Evolutionary conservation across 2,797 vertebrate genomes (phyloP).

Genomic region (Enteromius anoplus): DNA sequence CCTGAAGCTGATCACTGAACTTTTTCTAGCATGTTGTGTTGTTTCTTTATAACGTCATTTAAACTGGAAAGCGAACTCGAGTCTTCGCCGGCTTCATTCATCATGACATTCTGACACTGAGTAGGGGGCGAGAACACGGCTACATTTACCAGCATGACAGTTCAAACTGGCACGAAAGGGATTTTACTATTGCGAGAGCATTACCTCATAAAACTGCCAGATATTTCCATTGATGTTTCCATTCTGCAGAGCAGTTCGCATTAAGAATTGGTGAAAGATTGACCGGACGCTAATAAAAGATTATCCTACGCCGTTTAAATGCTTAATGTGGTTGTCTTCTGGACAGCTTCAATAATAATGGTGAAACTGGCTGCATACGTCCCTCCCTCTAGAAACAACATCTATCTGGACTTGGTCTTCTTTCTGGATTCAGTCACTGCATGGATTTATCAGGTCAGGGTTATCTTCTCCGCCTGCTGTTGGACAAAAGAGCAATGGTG

Average conservation of each 20-base stretch:
- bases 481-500: constrained; percentile 46
- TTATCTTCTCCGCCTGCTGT: constrained; percentile 62
- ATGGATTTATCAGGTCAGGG: constrained; percentile 64
- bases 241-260: not conserved
- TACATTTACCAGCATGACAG: constrained; percentile 42
- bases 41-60: constrained; percentile 34
- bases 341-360: constrained; percentile 70
- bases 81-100: constrained; percentile 27
- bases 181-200: constrained; percentile 45
- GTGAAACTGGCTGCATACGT: constrained; percentile 66
- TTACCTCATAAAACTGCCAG: constrained; percentile 44
- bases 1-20: not conserved
- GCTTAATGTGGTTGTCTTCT: constrained; percentile 47
- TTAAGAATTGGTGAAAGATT: constrained; percentile 28
- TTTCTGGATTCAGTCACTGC: constrained; percentile 72
- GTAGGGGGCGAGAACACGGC: constrained; percentile 7
- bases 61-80: constrained; percentile 12
- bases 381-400: constrained; percentile 67
- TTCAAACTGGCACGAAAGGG: constrained; percentile 28
- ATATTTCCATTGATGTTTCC: constrained; percentile 37
- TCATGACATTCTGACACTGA: constrained; percentile 7
- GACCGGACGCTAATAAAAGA: constrained; percentile 65
- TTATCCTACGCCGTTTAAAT: constrained; percentile 54
- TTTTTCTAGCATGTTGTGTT: constrained; percentile 15
- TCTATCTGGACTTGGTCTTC: constrained; percentile 53